phyloP scores from a whole-genome alignment of 2,113 vertebrate species.

The Lamprologus tigripictilis region DNA sequence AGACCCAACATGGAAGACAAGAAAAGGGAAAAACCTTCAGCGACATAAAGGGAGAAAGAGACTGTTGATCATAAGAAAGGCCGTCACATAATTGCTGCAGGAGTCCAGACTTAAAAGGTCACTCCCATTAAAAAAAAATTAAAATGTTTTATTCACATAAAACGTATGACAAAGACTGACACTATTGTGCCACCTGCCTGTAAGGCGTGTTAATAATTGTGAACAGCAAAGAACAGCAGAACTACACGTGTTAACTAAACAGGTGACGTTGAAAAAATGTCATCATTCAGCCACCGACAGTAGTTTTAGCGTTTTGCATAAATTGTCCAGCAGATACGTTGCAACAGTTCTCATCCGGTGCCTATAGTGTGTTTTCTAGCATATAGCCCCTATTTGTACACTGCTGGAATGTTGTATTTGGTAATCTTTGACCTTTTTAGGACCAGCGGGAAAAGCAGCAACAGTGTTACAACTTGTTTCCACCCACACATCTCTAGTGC shows the following conservation, averaged over 20 bases:
- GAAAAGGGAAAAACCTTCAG: fast-evolving
- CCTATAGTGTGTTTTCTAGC: neutral
- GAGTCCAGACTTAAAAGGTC: neutral
- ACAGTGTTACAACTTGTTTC: neutral
- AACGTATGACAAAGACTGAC: fast-evolving
- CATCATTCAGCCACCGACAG: neutral
- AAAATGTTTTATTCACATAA: neutral
- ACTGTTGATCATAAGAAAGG: neutral
- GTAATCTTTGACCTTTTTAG: neutral
- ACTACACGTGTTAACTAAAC: neutral
- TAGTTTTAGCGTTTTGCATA: neutral
- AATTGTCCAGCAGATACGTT: neutral
- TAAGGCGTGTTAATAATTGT: neutral
- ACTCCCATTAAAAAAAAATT: neutral
- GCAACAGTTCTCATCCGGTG: neutral
- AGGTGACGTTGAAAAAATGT: neutral
- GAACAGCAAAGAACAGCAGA: neutral
- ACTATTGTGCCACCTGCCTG: fast-evolving
- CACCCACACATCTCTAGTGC: neutral
- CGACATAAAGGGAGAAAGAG: neutral
- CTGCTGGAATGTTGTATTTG: neutral
- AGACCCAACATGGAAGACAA: neutral
- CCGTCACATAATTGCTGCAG: neutral
- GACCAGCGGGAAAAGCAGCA: neutral
- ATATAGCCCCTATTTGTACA: neutral